Evolutionary conservation across 92 coral and sea anemone genomes (phyloP).

Genomic region (Anthopleura xanthogrammica): DNA sequence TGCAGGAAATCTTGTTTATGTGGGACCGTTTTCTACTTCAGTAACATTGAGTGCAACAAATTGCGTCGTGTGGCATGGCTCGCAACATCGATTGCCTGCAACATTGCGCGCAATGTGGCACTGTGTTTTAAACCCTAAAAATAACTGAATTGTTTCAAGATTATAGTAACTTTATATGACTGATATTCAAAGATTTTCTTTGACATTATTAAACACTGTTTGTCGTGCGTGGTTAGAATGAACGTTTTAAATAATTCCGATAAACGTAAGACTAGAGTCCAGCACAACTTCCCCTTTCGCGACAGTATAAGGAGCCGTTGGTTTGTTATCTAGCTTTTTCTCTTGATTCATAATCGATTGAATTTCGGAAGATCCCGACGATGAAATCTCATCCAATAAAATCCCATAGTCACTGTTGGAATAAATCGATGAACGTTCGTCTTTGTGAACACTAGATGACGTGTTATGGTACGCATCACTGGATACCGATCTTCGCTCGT

Average conservation of each 20-base stretch:
- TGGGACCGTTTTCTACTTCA: too few relatives aligned
- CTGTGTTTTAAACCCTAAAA: too few relatives aligned
- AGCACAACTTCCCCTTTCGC: conserved; percentile 44
- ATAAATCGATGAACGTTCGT: conserved; percentile 35
- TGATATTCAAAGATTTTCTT: not conserved
- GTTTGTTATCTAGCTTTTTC: conserved; percentile 4
- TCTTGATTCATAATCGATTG: conserved; percentile 14
- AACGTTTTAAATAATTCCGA: conserved; percentile 62
- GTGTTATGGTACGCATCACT: conserved; percentile 9
- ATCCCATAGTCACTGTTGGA: conserved; percentile 37
- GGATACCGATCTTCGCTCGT: conserved; percentile 15
- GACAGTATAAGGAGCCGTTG: conserved; percentile 17
- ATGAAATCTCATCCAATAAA: conserved; percentile 37
- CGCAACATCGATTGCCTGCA: too few relatives aligned
- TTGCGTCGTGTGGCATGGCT: too few relatives aligned
- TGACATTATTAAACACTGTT: not conserved
- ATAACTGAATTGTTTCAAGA: too few relatives aligned
- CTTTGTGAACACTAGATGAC: not conserved
- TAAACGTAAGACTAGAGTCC: conserved; percentile 81
- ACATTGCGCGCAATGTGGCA: too few relatives aligned
- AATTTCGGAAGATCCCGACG: conserved; percentile 38
- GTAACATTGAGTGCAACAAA: too few relatives aligned
- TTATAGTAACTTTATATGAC: not conserved
- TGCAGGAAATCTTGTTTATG: too few relatives aligned
- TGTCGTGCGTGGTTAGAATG: not conserved